Percentiles rank a stretch among this genome's conserved stretches.
Conservation (phyloP, 1,140 invertebrate genomes). For the Leptonema lineaticorne region DNA sequence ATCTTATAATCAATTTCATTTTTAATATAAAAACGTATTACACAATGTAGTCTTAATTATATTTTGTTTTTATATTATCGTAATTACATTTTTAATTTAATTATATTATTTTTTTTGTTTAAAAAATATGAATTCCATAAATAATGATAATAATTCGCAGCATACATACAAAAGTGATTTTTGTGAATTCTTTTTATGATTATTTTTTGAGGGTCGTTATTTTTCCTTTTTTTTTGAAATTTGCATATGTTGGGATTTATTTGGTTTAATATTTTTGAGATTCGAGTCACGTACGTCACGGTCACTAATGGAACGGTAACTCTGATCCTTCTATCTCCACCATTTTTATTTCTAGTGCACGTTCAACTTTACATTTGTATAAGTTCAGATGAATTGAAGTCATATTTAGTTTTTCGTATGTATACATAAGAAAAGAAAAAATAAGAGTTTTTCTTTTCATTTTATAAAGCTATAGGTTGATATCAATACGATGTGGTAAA, state of each 20-base stretch:
- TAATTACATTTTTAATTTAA: too few relatives aligned
- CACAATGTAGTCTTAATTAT: too few relatives aligned
- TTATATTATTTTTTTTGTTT: too few relatives aligned
- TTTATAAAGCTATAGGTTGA: too few relatives aligned
- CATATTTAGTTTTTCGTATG: not conserved
- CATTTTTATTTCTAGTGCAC: not conserved
- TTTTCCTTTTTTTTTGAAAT: conserved; percentile 26
- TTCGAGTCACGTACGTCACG: conserved; percentile 20
- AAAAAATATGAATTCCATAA: too few relatives aligned
- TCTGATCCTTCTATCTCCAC: not conserved
- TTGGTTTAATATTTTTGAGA: conserved; percentile 1
- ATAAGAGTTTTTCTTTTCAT: too few relatives aligned
- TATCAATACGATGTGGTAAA: not conserved
- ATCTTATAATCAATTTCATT: too few relatives aligned
- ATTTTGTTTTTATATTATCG: too few relatives aligned
- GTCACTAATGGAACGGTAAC: conserved; percentile 25
- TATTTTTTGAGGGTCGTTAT: not conserved
- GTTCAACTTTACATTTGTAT: too few relatives aligned
- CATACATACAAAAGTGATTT: not conserved
- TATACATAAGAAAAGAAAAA: not conserved
- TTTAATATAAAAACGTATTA: too few relatives aligned
- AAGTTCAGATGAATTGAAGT: not conserved
- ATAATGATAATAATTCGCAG: not conserved
- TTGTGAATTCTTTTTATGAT: not conserved
- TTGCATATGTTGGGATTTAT: conserved; percentile 32